phyloP scores from a whole-genome alignment of 1,140 invertebrate genomes.

The Drosophila auraria region DNA sequence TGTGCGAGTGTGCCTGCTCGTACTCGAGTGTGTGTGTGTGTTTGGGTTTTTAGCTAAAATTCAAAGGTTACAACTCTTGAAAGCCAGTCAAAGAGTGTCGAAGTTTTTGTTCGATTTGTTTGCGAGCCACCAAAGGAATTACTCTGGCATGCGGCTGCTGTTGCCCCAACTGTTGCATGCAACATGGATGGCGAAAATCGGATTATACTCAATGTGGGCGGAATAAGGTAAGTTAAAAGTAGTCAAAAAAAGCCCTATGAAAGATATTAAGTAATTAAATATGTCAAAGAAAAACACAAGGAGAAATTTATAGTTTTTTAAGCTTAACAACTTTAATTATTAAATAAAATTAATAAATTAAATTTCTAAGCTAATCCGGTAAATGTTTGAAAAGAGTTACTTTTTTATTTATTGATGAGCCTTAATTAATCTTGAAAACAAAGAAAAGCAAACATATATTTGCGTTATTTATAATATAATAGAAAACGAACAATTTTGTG shows the following conservation, averaged over 20 bases:
- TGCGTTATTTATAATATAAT: not conserved
- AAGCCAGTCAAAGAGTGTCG: constrained; percentile 9
- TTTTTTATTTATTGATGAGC: too few relatives aligned
- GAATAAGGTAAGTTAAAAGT: constrained; percentile 88
- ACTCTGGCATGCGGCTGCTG: constrained; percentile 76
- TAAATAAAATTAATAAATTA: too few relatives aligned
- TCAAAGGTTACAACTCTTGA: constrained; percentile 14
- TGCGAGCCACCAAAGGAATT: constrained; percentile 36
- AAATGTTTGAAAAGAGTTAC: too few relatives aligned
- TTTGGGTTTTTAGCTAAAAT: not conserved
- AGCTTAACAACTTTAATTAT: too few relatives aligned
- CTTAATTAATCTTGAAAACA: not conserved
- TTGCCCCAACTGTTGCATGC: constrained; percentile 77
- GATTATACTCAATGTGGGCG: constrained; percentile 98
- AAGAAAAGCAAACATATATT: not conserved
- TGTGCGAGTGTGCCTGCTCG: not conserved
- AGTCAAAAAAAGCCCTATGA: not conserved
- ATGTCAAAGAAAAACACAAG: not conserved
- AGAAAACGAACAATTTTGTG: not conserved
- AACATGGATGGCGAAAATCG: constrained; percentile 96
- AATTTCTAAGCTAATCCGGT: not conserved
- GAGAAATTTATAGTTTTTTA: not conserved
- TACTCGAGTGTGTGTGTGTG: not conserved
- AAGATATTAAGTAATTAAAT: not conserved
- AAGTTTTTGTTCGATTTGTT: constrained; percentile 36